A percentile compares a stretch with the other conserved stretches of the same genome.
phyloP scores from a whole-genome alignment of 2,888 invertebrate species.

The Tipula helvola region DNA sequence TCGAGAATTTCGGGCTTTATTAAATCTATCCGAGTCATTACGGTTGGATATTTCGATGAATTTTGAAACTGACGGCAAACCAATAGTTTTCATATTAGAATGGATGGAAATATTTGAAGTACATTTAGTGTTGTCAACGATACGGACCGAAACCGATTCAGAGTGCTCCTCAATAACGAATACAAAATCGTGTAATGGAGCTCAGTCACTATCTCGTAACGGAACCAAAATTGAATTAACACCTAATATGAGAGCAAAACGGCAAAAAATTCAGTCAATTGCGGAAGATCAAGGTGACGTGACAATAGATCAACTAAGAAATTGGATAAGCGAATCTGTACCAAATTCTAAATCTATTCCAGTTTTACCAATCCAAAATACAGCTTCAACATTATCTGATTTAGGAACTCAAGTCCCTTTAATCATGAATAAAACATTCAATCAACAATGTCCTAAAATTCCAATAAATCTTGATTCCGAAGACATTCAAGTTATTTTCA shows the following conservation, averaged over 20 bases:
- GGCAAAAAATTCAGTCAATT: not conserved
- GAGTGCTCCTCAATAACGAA: not conserved
- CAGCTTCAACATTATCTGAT: not conserved
- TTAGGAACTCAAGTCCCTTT: not conserved
- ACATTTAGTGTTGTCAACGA: constrained; percentile 63
- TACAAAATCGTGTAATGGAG: not conserved
- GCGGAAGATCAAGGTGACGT: not conserved
- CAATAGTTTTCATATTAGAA: constrained; percentile 61
- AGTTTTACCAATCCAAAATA: not conserved
- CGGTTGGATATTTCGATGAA: constrained; percentile 53
- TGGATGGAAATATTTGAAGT: constrained; percentile 63
- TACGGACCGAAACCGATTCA: constrained; percentile 14
- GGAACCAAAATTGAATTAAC: not conserved
- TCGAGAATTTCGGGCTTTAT: constrained; percentile 68
- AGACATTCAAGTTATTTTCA: constrained; percentile 6
- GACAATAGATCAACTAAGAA: not conserved
- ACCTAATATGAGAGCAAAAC: not conserved
- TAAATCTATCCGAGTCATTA: constrained; percentile 65
- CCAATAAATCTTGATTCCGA: constrained; percentile 1
- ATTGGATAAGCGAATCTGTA: not conserved
- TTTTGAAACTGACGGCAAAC: constrained; percentile 68
- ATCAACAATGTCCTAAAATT: not conserved
- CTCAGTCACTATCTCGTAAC: not conserved
- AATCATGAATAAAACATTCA: not conserved
- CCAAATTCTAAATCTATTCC: not conserved